Evolutionary conservation across 2,888 invertebrate species (phyloP).

Genomic region (Lycaena phlaeas): DNA sequence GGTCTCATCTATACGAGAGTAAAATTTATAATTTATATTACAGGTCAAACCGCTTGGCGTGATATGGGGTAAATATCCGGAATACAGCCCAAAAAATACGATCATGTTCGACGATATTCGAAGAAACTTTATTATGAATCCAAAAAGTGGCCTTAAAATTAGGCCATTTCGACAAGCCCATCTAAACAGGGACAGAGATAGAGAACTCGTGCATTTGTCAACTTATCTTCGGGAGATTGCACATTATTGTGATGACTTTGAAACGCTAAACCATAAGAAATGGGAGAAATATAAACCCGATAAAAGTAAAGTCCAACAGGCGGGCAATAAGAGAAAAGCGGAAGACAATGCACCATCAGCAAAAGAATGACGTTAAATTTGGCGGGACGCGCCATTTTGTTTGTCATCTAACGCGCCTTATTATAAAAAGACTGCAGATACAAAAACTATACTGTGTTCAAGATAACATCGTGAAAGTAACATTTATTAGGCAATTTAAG

Average conservation of each 20-base stretch:
- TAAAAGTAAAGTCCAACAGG: constrained; percentile 38
- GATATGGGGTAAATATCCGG: constrained; percentile 95
- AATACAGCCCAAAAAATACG: constrained; percentile 92
- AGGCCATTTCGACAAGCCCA: constrained; percentile 94
- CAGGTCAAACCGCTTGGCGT: constrained; percentile 95
- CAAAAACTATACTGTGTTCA: constrained; percentile 9
- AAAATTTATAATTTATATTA: constrained; percentile 19
- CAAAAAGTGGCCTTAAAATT: constrained; percentile 92
- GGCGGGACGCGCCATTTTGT: constrained; percentile 1
- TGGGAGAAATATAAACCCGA: constrained; percentile 88
- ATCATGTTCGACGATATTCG: constrained; percentile 98
- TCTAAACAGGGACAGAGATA: constrained; percentile 86
- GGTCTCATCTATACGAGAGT: no score
- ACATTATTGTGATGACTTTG: constrained; percentile 84
- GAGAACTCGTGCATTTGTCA: constrained; percentile 85
- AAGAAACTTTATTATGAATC: constrained; percentile 98
- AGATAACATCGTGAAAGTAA: not conserved
- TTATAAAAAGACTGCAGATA: constrained; percentile 9
- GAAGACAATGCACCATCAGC: constrained; percentile 51
- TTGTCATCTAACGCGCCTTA: constrained; percentile 7
- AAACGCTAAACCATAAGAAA: constrained; percentile 87
- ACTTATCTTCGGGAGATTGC: constrained; percentile 90
- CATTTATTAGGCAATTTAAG: not conserved
- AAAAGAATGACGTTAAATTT: constrained; percentile 41
- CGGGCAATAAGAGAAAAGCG: constrained; percentile 60